Base-by-base conservation (phyloP, 1,140 invertebrate species). In the Alviniconcha marisindica region DNA sequence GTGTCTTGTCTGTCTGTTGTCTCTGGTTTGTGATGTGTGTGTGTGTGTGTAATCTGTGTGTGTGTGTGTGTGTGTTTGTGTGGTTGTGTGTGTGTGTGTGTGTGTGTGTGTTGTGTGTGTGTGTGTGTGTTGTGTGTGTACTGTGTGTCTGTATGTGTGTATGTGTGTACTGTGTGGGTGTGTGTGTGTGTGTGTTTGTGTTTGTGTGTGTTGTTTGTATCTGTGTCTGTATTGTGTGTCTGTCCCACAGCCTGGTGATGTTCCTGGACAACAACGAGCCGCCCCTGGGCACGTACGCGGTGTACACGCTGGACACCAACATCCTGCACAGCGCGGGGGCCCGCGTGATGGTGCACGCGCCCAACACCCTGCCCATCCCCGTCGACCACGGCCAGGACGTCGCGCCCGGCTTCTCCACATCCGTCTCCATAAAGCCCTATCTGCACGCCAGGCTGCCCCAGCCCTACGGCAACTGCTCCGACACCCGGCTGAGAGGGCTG, bases 331-430 rank as follows among this genome's bases (percentile, higher is more conserved):
- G 90, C 83, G 91, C 91, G 14, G 94, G 93, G 18, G 88, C 92
- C 44, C 84, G 93, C 69, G 89, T 94, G 0, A 89, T 93, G 40
- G 89, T 94, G 18, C 93, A 94, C 86, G 90, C 90, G 18, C 92
- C 93, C 36, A 86, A 91, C 82, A 88, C 90, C 2, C 89, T 93
- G 85, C 93, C 93, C 5, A 92, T 93, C 77, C 93, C 94, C 0
- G 89, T 87, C 86, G 89, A 92, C 77, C 89, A 90, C 79, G 91
- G 91, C 5, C 89, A 91, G 87, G 91, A 92, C 80, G 88, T 92
- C 54, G 89, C 91, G 1, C 91, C 91, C 1, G 91, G 91, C 48
- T 92, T 90, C 82, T 91, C 91, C 0, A 89, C 91, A 31, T 92
- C 91, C 51, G 88, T 91, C 14, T 88, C 90, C 31, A 66, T 92